Evolutionary conservation across 2,888 invertebrate genomes (phyloP), one percentile per base, ranked within the genome.

Genomic region (Liodrosophila aerea): DNA sequence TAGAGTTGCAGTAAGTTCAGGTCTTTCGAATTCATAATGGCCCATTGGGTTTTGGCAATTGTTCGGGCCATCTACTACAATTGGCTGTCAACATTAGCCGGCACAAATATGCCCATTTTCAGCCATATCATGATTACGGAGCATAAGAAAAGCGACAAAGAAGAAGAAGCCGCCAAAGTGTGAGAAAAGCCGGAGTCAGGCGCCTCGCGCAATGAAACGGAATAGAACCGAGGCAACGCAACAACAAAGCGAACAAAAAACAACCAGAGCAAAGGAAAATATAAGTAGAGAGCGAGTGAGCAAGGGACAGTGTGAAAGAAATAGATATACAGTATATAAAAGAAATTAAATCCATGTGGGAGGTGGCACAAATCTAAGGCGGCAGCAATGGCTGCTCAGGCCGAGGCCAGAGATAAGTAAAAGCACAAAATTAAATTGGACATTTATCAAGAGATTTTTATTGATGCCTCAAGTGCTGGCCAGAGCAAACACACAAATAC

Each of bases 361-460:
- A 45, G 62, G 51, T 51, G 65, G 53, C 46, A 22, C n/a, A 45
- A 41, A 57, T 40, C 51, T 11, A 11, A 34, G 34, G 31, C 7
- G 39, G 11, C 33, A 36, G 36, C 59, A 43, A 58, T 41, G 27
- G 46, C 39, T 46, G 51, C 50, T 41, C 46, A 64, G 56, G 54
- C 44, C 45, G 52, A 39, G 60, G 50, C 56, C 61, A 60, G 50
- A 77, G 71, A 85, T 86, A 85, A 77, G 77, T 87, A 77, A 87
- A 82, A 78, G 84, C 74, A 73, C 80, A 75, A 86, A 87, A 86
- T 86, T 86, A 87, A 86, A 87, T 86, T 87, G 86, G 87, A 87
- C 87, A 87, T 87, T 86, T 86, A 87, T 86, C 86, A 86, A 76
- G 81, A 82, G 87, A 87, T 85, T 87, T 87, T 87, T 86, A 87